Evolutionary conservation across 1,140 invertebrate genomes (phyloP).

Genomic region (Watersipora subatra): DNA sequence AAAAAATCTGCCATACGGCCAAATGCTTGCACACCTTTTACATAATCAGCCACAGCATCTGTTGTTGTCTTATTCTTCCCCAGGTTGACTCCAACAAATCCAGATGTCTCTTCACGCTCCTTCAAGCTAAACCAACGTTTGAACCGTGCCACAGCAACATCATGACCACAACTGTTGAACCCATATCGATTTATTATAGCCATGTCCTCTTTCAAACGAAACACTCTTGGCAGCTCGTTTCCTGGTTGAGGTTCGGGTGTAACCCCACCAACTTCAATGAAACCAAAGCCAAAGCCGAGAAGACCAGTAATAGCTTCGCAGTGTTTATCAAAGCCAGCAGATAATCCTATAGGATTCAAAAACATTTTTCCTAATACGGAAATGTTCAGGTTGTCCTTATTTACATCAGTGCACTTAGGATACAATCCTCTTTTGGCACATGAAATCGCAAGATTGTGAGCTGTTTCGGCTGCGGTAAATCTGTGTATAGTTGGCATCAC

Average conservation of each 20-base stretch:
- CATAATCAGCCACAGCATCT: conserved; percentile 66
- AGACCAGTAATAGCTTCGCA: conserved; percentile 74
- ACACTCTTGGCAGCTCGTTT: conserved; percentile 81
- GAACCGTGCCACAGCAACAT: conserved; percentile 23
- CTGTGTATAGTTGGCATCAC: conserved; percentile 55
- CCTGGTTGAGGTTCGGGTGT: conserved; percentile 82
- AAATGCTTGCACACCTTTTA: conserved; percentile 40
- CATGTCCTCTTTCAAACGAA: conserved; percentile 64
- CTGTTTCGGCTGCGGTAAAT: conserved; percentile 56
- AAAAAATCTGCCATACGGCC: conserved; percentile 43
- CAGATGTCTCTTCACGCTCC: conserved; percentile 2
- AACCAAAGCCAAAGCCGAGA: conserved; percentile 74
- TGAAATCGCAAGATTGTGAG: conserved; percentile 61
- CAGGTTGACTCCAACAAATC: conserved; percentile 70
- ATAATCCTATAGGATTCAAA: conserved; percentile 80
- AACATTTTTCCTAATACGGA: conserved; percentile 56
- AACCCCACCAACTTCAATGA: conserved; percentile 90
- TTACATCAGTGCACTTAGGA: conserved; percentile 27
- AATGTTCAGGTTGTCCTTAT: conserved; percentile 45
- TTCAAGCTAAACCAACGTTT: not conserved
- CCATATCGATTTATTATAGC: conserved; percentile 92
- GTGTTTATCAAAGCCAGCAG: conserved; percentile 96
- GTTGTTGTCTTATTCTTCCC: conserved; percentile 81
- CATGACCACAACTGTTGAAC: conserved; percentile 90
- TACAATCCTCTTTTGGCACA: conserved; percentile 60